Evolutionary conservation across 1,140 invertebrate genomes (phyloP).

Genomic region (Microplitis mediator): DNA sequence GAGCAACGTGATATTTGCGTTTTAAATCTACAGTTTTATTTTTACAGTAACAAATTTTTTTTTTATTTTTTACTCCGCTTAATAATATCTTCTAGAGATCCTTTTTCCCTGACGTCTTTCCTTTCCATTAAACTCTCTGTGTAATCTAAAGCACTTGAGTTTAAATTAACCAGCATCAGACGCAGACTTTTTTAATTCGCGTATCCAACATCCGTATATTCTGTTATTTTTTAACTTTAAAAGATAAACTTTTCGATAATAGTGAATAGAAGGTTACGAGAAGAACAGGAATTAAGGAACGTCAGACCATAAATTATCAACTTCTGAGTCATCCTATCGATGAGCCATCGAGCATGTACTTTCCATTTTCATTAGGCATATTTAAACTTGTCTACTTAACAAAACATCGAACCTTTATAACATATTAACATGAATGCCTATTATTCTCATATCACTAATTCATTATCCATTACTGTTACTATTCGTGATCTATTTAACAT

Average conservation of each 20-base stretch:
- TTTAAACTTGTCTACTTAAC: too few species aligned
- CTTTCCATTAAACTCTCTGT: conserved; percentile 9
- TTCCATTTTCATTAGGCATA: not conserved
- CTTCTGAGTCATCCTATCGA: not conserved
- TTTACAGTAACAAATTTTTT: too few species aligned
- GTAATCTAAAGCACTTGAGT: conserved; percentile 32
- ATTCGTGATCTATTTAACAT: too few species aligned
- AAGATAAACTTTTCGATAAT: not conserved
- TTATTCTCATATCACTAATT: too few species aligned
- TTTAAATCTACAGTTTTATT: too few species aligned
- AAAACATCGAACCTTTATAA: too few species aligned
- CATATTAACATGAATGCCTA: too few species aligned
- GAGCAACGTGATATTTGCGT: too few species aligned
- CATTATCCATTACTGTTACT: too few species aligned
- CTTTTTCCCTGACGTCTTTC: not conserved
- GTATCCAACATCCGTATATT: not conserved
- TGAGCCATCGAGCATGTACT: not conserved
- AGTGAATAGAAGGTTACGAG: not conserved
- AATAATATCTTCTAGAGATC: too few species aligned
- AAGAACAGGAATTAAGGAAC: not conserved
- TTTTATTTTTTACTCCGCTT: too few species aligned
- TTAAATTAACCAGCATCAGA: conserved; percentile 14
- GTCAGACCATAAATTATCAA: not conserved
- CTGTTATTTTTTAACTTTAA: not conserved
- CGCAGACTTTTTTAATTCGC: conserved; percentile 5